Conservation (phyloP, 2,113 vertebrate species). For the Thinocorus orbignyianus region DNA sequence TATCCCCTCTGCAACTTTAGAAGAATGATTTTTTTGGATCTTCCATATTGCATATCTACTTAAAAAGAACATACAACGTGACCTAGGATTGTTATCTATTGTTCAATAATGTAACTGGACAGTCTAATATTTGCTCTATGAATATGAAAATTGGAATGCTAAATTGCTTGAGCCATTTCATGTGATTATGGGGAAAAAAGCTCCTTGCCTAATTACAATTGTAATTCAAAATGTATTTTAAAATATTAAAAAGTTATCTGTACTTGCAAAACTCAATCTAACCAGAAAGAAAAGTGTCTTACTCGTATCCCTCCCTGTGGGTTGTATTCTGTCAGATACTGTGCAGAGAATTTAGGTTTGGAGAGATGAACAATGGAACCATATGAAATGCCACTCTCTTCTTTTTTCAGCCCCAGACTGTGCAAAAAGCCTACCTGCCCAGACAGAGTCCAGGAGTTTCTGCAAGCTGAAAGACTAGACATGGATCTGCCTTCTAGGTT, state of each 20-base stretch:
- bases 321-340: neutral
- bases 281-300: neutral
- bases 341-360: neutral
- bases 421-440: neutral
- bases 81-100: constrained; percentile 2
- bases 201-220: constrained; percentile 43
- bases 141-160: constrained; percentile 37
- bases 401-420: neutral
- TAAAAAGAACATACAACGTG: neutral
- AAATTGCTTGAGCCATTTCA: constrained; percentile 37
- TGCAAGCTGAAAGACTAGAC: neutral
- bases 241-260: constrained; percentile 60
- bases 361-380: neutral
- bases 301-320: neutral
- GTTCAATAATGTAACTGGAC: constrained; percentile 46
- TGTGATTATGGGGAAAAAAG: neutral
- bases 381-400: neutral
- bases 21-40: neutral
- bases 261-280: neutral
- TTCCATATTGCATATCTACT: neutral
- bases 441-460: neutral
- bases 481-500: neutral
- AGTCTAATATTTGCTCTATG: constrained; percentile 53
- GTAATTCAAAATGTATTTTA: constrained; percentile 61
- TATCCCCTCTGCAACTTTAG: neutral